Evolutionary conservation across 2,113 vertebrate genomes (phyloP).

Genomic region (Clarias batrachus): DNA sequence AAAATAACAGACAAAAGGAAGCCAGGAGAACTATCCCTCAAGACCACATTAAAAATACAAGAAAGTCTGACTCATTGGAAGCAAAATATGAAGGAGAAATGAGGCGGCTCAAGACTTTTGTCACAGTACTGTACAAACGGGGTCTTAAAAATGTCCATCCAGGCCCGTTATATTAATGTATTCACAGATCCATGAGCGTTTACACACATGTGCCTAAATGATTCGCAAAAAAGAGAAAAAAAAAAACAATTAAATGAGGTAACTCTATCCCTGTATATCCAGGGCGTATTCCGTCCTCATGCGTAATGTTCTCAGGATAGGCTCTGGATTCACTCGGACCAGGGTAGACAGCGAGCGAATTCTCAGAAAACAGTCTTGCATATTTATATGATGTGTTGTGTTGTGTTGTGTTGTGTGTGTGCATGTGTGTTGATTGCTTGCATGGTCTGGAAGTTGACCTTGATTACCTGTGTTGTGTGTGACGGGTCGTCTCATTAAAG

Average conservation of each 20-base stretch:
- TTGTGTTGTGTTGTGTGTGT: slow-evolving; percentile 29
- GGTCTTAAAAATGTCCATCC: neutral
- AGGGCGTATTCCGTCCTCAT: neutral
- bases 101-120: too few species aligned
- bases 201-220: neutral
- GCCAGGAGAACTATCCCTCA: too few species aligned
- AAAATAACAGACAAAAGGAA: too few species aligned
- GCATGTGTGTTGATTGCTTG: slow-evolving; percentile 30
- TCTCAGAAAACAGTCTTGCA: neutral
- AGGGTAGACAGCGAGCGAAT: neutral
- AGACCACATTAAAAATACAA: too few species aligned
- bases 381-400: neutral
- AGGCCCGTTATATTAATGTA: neutral
- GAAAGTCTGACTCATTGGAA: too few species aligned
- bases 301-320: neutral
- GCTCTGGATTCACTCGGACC: neutral
- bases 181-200: neutral
- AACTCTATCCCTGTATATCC: neutral
- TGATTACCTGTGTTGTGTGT: slow-evolving; percentile 70
- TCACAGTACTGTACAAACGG: too few species aligned
- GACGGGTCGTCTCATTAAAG: slow-evolving; percentile 74
- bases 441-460: slow-evolving; percentile 66
- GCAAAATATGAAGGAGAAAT: too few species aligned
- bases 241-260: neutral
- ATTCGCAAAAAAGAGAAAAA: neutral